These are phyloP conservation scores for Sternarchorhynchus goeldii DNA, from an alignment of 2,797 vertebrate species.

Conservation along the genomic window DNA sequence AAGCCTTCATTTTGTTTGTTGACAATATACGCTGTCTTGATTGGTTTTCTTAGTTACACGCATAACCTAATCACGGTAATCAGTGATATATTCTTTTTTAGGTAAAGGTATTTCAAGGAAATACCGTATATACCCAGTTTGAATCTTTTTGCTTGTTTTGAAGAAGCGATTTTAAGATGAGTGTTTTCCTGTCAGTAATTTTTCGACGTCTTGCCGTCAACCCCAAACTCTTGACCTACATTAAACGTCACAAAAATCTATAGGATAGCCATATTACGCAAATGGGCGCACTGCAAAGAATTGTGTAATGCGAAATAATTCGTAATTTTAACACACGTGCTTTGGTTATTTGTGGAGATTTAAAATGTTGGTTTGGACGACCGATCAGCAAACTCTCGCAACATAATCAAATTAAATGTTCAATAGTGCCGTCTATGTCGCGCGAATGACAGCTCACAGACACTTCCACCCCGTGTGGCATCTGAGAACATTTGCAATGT, in stretches of 20 bases:
- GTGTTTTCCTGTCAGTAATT: no score
- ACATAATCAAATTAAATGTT: slow-evolving; percentile 48
- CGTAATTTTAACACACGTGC: no score
- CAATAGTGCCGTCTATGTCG: slow-evolving; percentile 7
- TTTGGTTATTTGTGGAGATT: slow-evolving; percentile 28
- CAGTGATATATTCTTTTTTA: no score
- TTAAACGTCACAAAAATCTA: not conserved
- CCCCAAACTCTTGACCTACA: slow-evolving; percentile 23
- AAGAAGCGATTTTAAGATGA: no score
- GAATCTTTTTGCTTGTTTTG: no score
- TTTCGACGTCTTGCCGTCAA: not conserved
- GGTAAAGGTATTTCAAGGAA: no score
- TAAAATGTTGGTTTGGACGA: slow-evolving; percentile 26
- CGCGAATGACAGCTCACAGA: no score
- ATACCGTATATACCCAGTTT: no score
- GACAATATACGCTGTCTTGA: not conserved
- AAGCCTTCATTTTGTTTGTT: slow-evolving; percentile 27
- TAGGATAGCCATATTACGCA: not conserved
- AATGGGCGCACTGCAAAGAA: not conserved
- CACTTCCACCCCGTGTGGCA: not conserved
- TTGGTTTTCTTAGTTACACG: not conserved
- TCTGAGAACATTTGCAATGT: not conserved
- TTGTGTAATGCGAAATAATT: no score
- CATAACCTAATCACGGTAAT: no score
- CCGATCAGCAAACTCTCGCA: slow-evolving; percentile 30